phyloP scores from a whole-genome alignment of 2,888 invertebrate genomes.

The Sicus ferrugineus region DNA sequence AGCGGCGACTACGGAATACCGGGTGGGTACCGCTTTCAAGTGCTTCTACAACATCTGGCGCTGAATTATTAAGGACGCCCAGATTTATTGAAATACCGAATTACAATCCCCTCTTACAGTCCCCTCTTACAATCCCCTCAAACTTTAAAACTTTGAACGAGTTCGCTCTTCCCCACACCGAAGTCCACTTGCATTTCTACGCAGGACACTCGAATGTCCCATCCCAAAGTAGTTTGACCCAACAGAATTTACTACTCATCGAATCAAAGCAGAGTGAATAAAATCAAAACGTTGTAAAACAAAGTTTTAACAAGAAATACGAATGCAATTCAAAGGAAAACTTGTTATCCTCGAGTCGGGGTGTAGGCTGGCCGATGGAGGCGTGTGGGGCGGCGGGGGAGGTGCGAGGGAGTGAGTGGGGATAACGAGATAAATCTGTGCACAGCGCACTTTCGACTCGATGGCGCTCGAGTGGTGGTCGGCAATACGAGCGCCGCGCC shows the following conservation, averaged over 20 bases:
- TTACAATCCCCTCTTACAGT: no score
- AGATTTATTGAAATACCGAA: no score
- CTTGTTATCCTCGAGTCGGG: slow-evolving; percentile 9
- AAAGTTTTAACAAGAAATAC: background rate
- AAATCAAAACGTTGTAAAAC: slow-evolving; percentile 10
- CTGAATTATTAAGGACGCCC: no score
- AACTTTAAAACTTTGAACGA: background rate
- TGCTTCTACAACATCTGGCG: no score
- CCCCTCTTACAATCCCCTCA: background rate
- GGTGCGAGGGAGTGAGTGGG: background rate
- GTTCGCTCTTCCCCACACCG: background rate
- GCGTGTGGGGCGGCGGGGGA: background rate
- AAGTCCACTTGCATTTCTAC: background rate
- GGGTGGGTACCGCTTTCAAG: slow-evolving; percentile 58
- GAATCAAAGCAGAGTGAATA: slow-evolving; percentile 5
- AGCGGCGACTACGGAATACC: slow-evolving; percentile 80
- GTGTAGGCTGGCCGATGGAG: background rate
- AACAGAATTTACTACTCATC: background rate
- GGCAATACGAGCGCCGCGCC: slow-evolving; percentile 7
- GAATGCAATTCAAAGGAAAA: slow-evolving; percentile 1
- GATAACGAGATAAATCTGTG: background rate
- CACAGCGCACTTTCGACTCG: background rate
- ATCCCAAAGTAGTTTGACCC: background rate
- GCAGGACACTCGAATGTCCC: background rate
- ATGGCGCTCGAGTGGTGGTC: background rate